Conservation (phyloP, 2,797 vertebrate species). For the Danio kyathit region DNA sequence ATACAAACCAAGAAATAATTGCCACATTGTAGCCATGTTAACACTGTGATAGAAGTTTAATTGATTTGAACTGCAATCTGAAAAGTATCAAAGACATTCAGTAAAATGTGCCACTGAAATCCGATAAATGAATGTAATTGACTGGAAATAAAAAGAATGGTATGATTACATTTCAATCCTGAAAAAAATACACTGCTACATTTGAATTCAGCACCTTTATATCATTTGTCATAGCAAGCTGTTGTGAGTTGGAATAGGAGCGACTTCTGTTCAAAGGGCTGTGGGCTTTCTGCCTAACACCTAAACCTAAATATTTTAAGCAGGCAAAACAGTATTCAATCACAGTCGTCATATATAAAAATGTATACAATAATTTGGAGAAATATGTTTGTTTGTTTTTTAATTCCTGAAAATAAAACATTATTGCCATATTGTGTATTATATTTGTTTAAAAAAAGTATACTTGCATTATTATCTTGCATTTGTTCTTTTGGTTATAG, state of each 20-base stretch:
- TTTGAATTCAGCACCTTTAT: background rate
- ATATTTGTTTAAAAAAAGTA: background rate
- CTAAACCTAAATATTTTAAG: constrained; percentile 8
- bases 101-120: constrained; percentile 14
- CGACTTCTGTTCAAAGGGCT: constrained; percentile 1
- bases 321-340: background rate
- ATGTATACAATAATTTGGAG: background rate
- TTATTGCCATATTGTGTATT: background rate
- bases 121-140: background rate
- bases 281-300: background rate
- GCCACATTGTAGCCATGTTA: background rate
- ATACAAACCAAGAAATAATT: constrained; percentile 69
- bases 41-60: constrained; percentile 65
- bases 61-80: background rate
- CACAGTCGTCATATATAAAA: background rate
- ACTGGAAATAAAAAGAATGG: background rate
- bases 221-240: background rate
- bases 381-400: background rate
- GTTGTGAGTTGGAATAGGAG: background rate
- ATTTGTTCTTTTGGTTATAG: background rate
- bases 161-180: constrained; percentile 15
- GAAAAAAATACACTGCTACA: background rate
- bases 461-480: background rate
- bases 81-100: background rate
- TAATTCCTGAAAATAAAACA: constrained; percentile 23